Percentiles rank a stretch among this genome's conserved stretches.
Evolutionary conservation across 2,888 invertebrate species (phyloP).

Genomic region (Hemistola chrysoprasaria): DNA sequence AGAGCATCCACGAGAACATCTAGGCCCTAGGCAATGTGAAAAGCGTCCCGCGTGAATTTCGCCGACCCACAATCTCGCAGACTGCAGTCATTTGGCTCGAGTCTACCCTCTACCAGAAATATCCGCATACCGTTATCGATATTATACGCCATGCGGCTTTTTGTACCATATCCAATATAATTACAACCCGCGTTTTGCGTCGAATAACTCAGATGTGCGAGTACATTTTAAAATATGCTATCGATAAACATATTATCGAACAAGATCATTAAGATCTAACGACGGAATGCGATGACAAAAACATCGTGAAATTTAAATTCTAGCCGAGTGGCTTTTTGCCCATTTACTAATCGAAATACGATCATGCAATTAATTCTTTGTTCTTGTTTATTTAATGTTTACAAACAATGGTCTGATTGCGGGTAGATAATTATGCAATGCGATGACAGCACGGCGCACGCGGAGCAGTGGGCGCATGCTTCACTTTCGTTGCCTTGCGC

Average conservation of each 20-base stretch:
- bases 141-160: slow-evolving; percentile 13
- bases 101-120: slow-evolving; percentile 40
- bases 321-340: slow-evolving; percentile 27
- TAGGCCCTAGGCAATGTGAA: slow-evolving; percentile 43
- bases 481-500: slow-evolving; percentile 67
- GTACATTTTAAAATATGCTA: slow-evolving; percentile 18
- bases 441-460: slow-evolving; percentile 61
- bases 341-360: slow-evolving; percentile 56
- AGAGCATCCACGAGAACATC: slow-evolving; percentile 40
- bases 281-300: slow-evolving; percentile 33
- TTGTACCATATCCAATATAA: slow-evolving; percentile 18
- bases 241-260: slow-evolving; percentile 29
- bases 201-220: slow-evolving; percentile 16
- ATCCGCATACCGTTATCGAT: slow-evolving; percentile 39
- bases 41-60: slow-evolving; percentile 54
- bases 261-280: slow-evolving; percentile 33
- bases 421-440: slow-evolving; percentile 77
- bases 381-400: slow-evolving; percentile 69
- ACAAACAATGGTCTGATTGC: slow-evolving; percentile 76
- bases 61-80: slow-evolving; percentile 54
- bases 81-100: slow-evolving; percentile 48
- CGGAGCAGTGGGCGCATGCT: slow-evolving; percentile 50
- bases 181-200: slow-evolving; percentile 13
- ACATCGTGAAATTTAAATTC: slow-evolving; percentile 40
- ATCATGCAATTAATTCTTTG: slow-evolving; percentile 64